Evolutionary conservation across 2,797 vertebrate genomes (phyloP).

Genomic region (Danio tinwini): DNA sequence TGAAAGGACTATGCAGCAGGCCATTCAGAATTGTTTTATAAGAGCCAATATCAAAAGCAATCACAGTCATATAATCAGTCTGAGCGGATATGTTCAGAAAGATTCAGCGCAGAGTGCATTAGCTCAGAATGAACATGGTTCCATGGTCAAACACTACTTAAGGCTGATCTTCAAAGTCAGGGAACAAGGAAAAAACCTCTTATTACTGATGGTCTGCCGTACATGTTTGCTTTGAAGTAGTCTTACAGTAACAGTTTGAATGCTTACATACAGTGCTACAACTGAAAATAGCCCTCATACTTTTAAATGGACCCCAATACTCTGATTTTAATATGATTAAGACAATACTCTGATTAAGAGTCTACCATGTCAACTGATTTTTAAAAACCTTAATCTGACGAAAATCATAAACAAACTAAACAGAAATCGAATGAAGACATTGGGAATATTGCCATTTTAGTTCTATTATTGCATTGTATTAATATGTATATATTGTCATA

Average conservation of each 20-base stretch:
- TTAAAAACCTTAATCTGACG: too few species aligned
- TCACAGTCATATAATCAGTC: not conserved
- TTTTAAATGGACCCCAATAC: too few species aligned
- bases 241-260: not conserved
- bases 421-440: too few species aligned
- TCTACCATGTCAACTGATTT: too few species aligned
- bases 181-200: not conserved
- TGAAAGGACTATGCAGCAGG: not conserved
- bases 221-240: not conserved
- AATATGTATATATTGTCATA: too few species aligned
- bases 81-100: conserved; percentile 43
- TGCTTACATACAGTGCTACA: too few species aligned
- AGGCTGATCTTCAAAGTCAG: not conserved
- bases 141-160: conserved; percentile 36
- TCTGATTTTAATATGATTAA: too few species aligned
- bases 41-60: conserved; percentile 40
- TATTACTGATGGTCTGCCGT: not conserved
- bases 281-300: too few species aligned
- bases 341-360: too few species aligned
- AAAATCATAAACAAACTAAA: too few species aligned
- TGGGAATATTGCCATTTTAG: too few species aligned
- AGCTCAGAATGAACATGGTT: conserved; percentile 34
- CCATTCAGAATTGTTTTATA: conserved; percentile 35
- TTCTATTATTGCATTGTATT: too few species aligned
- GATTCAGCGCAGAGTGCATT: conserved; percentile 36